These are phyloP conservation scores for Synanthedon andrenaeformis DNA, from an alignment of 2,888 invertebrate species.

Conservation along the genomic window DNA sequence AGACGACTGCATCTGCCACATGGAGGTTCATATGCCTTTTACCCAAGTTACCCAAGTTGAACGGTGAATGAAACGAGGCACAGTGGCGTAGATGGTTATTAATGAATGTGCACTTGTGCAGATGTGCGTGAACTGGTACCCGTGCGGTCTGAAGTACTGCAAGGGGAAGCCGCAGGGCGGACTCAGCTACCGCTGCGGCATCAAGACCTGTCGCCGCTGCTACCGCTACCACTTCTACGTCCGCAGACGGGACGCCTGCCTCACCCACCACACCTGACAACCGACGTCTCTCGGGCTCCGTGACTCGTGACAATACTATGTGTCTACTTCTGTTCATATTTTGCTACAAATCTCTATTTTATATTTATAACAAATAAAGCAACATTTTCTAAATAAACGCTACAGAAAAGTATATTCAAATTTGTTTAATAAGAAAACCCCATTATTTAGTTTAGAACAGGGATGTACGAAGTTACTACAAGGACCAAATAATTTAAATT, in stretches of 20 bases:
- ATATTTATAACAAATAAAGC: conserved; percentile 7
- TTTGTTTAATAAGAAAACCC: too few relatives aligned
- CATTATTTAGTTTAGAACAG: too few relatives aligned
- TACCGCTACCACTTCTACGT: conserved; percentile 89
- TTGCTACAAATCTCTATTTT: conserved; percentile 24
- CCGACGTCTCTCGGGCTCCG: conserved; percentile 7
- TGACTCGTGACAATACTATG: conserved; percentile 25
- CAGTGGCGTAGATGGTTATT: too few relatives aligned
- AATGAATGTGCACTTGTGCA: conserved; percentile 15
- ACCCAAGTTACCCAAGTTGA: too few relatives aligned
- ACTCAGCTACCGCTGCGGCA: conserved; percentile 90
- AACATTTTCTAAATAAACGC: too few relatives aligned
- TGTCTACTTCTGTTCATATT: conserved; percentile 44
- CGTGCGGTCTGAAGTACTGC: conserved; percentile 95
- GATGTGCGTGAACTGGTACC: conserved; percentile 93
- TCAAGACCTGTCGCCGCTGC: conserved; percentile 94
- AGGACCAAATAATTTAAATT: too few relatives aligned
- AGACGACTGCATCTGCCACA: conserved; percentile 85
- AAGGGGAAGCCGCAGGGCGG: conserved; percentile 79
- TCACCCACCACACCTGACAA: conserved; percentile 41
- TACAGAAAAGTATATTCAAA: too few relatives aligned
- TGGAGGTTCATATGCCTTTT: conserved; percentile 75
- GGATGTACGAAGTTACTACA: too few relatives aligned
- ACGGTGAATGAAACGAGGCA: too few relatives aligned
- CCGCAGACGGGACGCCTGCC: conserved; percentile 76